These are phyloP conservation scores for Gonatopus flavifemur DNA, from an alignment of 1,140 invertebrate species.

Conservation along the genomic window DNA sequence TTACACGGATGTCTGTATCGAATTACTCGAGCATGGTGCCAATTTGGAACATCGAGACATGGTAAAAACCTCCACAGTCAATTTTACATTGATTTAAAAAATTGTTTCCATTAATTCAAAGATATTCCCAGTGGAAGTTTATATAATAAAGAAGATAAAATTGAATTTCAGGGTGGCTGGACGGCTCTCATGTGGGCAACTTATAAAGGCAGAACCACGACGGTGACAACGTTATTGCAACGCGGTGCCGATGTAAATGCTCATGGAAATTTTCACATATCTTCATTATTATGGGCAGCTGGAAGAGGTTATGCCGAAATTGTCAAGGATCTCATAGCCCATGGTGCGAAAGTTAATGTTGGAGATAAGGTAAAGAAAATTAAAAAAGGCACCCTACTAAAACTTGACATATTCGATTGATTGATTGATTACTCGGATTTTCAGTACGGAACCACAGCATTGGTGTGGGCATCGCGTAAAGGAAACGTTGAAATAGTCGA, in stretches of 20 bases:
- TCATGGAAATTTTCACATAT: constrained; percentile 94
- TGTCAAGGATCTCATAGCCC: constrained; percentile 76
- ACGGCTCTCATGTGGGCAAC: constrained; percentile 96
- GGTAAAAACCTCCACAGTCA: constrained; percentile 69
- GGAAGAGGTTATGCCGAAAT: constrained; percentile 88
- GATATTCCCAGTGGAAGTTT: background rate
- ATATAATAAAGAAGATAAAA: background rate
- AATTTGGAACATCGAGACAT: constrained; percentile 89
- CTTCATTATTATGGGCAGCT: constrained; percentile 90
- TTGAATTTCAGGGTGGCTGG: constrained; percentile 84
- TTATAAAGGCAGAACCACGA: constrained; percentile 85
- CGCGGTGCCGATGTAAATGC: constrained; percentile 92
- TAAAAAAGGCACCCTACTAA: background rate
- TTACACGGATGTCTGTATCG: constrained; percentile 76
- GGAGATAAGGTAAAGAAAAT: constrained; percentile 74
- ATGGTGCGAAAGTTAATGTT: constrained; percentile 89
- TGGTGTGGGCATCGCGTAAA: constrained; percentile 93
- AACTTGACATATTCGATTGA: background rate
- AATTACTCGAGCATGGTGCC: constrained; percentile 86
- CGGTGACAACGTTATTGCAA: constrained; percentile 81
- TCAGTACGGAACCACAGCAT: constrained; percentile 91
- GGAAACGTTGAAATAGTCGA: constrained; percentile 87
- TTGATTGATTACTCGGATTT: constrained; percentile 21
- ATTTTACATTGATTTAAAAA: too few species aligned
- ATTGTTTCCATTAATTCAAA: background rate